Base-by-base conservation (phyloP, 64 coral and sea anemone genomes). In the Montipora cactus region DNA sequence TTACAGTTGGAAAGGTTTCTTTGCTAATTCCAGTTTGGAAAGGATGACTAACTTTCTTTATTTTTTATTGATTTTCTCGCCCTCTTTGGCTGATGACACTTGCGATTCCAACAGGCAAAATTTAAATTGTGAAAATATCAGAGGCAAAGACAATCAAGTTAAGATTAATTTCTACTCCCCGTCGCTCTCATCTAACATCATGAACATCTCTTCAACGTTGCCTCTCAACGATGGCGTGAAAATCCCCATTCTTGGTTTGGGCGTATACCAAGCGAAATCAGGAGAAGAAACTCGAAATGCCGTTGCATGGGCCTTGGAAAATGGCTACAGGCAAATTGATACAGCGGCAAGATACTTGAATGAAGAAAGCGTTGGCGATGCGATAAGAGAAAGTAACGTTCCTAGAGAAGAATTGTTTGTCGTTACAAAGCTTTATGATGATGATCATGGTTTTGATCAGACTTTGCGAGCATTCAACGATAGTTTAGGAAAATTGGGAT, bases 281-380 rank as follows among this genome's bases (percentile, higher is more conserved):
- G 94, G 85, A 5, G 28, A 77, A 84, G 68, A 96, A 94, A 94
- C 98, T 72, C 47, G 78, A 90, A 69, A 96, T 44, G 98, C 95
- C 3, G 95, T 96, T 8, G 79, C 77, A 23, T 96, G 98, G 89
- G 98, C 98, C 22, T 94, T 99, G 92, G 72, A 99, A 87, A 87
- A 87, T 23, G 95, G 92, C 58, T 99, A 99, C 77, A 81, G 86
- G 70, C 95, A 92, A 47, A 96, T 99, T n/a, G 98, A 99, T 47
- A 99, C 98, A 25, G 98, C 98, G 8, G 89, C 98, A 1, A 85
- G 95, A 49, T 99, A 99, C 49, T 79, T 89, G 21, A 99, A 99
- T 69, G 98, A 99, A 73, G 45, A 87, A 48, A 94, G 98, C 75
- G 98, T 99, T 44, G 98, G 98, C 19, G 79, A 96, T 57, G 98